Evolutionary conservation across 2,113 vertebrate species (phyloP), one percentile per base, ranked within the genome.

Genomic region (Larimichthys crocea): DNA sequence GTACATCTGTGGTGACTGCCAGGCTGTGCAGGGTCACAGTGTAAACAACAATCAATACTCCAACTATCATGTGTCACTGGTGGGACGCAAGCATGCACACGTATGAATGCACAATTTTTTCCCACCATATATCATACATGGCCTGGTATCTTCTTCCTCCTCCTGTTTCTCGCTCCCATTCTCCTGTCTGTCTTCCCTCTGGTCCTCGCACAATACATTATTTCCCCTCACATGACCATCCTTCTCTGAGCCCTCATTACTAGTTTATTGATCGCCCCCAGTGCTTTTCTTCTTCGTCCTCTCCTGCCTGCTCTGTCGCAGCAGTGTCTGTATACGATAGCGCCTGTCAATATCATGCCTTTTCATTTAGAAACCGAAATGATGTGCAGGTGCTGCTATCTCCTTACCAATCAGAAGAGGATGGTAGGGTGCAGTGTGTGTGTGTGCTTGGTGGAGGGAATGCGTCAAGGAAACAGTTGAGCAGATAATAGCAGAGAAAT

Each of bases 11-110:
- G 60, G 65, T 76, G 74, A 78, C 76, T 75, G 62, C 69, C 59
- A 73, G 65, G 72, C 61, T 74, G 62, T 88, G 83, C 8, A 5
- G 80, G 78, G 85, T 90, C 90, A 84, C 81, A 42, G 31, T 8
- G 62, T 76, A 84, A 90, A 87, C 86, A 83, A 20, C 86, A 11
- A 85, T 92, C 87, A 77, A 90, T 93, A 85, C 67, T 57, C 57
- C n/a, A 12, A 15, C 52, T 35, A 20, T 68, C 24, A 55, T 46
- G 63, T 88, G 74, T 80, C 80, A 67, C 60, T 22, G 26, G 42
- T 49, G 57, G 15, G 53, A 67, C 7, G 10, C 72, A 16, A 40
- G 68, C 17, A 62, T 20, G 46, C 71, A 71, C 22, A 12, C 44
- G 8, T 24, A n/a, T 44, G 42, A 73, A 67, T 61, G 22, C 22